A percentile compares a stretch with the other conserved stretches of the same genome.
Evolutionary conservation across 2,113 vertebrate species (phyloP).

Genomic region (Xiphorhynchus elegans): DNA sequence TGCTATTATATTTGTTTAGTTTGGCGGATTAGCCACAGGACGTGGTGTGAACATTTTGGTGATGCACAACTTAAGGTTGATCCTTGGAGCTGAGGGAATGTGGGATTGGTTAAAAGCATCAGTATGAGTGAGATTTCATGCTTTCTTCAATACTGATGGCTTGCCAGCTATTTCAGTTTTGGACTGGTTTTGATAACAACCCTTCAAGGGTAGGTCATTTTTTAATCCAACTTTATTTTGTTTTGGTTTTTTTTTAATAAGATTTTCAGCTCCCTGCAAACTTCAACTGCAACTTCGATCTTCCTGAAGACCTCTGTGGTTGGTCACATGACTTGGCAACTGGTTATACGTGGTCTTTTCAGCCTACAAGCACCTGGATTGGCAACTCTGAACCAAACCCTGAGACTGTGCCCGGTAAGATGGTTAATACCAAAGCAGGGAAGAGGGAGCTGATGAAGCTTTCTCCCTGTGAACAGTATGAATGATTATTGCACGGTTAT

Average conservation of each 20-base stretch:
- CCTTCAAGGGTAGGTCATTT: not conserved
- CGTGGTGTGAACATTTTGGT: slow-evolving; percentile 53
- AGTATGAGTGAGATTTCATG: slow-evolving; percentile 45
- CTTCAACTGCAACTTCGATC: slow-evolving; percentile 93
- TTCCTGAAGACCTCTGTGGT: slow-evolving; percentile 84
- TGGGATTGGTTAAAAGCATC: slow-evolving; percentile 66
- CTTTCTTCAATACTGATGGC: slow-evolving; percentile 40
- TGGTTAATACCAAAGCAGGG: not conserved
- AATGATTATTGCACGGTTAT: not conserved
- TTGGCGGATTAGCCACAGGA: slow-evolving; percentile 68
- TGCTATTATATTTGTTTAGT: slow-evolving; percentile 72
- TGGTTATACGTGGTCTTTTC: slow-evolving; percentile 85
- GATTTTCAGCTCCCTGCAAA: slow-evolving; percentile 78
- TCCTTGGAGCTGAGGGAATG: slow-evolving; percentile 52
- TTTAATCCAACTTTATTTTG: slow-evolving; percentile 59
- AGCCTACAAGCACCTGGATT: slow-evolving; percentile 77
- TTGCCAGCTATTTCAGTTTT: slow-evolving; percentile 52
- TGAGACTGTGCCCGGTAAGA: slow-evolving; percentile 76
- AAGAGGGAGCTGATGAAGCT: not conserved
- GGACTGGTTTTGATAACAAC: not conserved
- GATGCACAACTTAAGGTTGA: slow-evolving; percentile 70
- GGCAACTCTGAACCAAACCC: slow-evolving; percentile 75
- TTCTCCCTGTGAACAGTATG: not conserved
- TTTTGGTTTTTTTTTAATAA: slow-evolving; percentile 44
- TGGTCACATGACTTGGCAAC: slow-evolving; percentile 90